These are phyloP conservation scores for Neolamprologus ventralis DNA, from an alignment of 2,113 vertebrate species.

Conservation along the genomic window DNA sequence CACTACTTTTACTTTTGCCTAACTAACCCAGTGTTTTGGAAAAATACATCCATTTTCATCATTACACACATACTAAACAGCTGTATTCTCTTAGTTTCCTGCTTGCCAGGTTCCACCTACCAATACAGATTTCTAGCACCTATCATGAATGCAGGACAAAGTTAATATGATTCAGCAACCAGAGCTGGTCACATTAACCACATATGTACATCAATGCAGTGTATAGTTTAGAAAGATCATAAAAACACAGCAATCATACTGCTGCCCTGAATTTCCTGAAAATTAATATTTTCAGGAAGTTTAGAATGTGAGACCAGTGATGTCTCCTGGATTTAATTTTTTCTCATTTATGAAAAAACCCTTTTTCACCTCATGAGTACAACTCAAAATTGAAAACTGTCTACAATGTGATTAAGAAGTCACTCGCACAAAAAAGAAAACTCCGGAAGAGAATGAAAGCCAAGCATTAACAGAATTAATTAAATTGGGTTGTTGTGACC, in stretches of 20 bases:
- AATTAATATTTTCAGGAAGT: not conserved
- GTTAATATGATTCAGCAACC: not conserved
- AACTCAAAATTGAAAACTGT: not conserved
- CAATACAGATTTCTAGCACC: not conserved
- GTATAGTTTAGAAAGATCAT: not conserved
- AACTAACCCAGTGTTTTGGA: not conserved
- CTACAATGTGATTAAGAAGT: not conserved
- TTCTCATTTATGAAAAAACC: not conserved
- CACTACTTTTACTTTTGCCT: not conserved
- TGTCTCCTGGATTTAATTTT: not conserved
- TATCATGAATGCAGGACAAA: not conserved
- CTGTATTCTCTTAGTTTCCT: not conserved
- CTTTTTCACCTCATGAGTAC: not conserved
- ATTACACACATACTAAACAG: not conserved
- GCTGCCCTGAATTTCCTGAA: not conserved
- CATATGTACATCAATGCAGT: not conserved
- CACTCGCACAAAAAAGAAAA: not conserved
- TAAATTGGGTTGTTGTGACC: conserved; percentile 16
- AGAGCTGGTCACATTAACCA: not conserved
- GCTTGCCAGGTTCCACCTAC: not conserved
- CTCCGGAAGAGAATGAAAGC: not conserved
- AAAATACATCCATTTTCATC: not conserved
- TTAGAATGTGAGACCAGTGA: not conserved
- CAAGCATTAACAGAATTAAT: conserved; percentile 21
- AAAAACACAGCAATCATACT: not conserved